phyloP scores from a whole-genome alignment of 2,888 invertebrate species.

The Meandrusa payeni region DNA sequence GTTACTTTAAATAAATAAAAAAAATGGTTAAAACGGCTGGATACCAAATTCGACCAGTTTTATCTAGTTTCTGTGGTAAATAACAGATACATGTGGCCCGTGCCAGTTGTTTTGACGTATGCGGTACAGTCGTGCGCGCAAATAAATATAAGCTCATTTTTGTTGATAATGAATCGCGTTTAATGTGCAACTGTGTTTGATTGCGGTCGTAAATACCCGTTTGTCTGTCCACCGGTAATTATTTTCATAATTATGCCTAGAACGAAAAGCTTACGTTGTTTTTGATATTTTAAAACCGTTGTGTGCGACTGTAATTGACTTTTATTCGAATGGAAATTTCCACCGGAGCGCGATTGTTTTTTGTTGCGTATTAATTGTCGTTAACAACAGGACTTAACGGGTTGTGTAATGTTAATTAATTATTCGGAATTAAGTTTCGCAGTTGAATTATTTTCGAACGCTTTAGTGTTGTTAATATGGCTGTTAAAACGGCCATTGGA shows the following conservation, averaged over 20 bases:
- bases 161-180: slow-evolving; percentile 76
- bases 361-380: slow-evolving; percentile 23
- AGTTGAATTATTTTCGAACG: slow-evolving; percentile 8
- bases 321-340: slow-evolving; percentile 23
- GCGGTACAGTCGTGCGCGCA: slow-evolving; percentile 44
- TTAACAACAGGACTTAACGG: slow-evolving; percentile 13
- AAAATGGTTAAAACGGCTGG: slow-evolving; percentile 23
- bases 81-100: slow-evolving; percentile 46
- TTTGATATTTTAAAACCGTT: slow-evolving; percentile 25
- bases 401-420: slow-evolving; percentile 19
- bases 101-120: slow-evolving; percentile 60
- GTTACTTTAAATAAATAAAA: slow-evolving; percentile 1
- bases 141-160: slow-evolving; percentile 76
- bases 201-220: slow-evolving; percentile 58
- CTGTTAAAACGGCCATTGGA: no score
- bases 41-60: slow-evolving; percentile 51
- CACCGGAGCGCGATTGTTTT: slow-evolving; percentile 15
- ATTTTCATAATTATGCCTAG: slow-evolving; percentile 40
- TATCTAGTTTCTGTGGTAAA: slow-evolving; percentile 74
- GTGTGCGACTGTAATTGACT: slow-evolving; percentile 22
- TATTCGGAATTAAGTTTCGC: slow-evolving; percentile 7
- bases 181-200: slow-evolving; percentile 72
- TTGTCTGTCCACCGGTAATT: slow-evolving; percentile 39
- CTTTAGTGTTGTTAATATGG: no score
- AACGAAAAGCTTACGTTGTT: slow-evolving; percentile 30